These are phyloP conservation scores for Melanchra persicariae DNA, from an alignment of 2,888 invertebrate genomes.

Conservation along the genomic window DNA sequence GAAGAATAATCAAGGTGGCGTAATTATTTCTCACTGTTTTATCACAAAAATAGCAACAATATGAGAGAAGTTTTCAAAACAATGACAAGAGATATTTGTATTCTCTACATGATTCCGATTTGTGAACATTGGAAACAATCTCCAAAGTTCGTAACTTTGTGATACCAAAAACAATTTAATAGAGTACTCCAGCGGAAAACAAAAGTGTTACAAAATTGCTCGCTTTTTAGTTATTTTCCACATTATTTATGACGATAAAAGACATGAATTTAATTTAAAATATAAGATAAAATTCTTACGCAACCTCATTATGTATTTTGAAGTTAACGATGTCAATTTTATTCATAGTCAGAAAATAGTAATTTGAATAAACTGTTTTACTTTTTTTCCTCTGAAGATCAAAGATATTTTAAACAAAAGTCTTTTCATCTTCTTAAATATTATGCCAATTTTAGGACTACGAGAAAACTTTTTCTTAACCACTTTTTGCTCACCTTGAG, in stretches of 20 bases:
- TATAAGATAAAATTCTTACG: not conserved
- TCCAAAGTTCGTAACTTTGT: slow-evolving; percentile 51
- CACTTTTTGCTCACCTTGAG: slow-evolving; percentile 6
- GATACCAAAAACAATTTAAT: slow-evolving; percentile 57
- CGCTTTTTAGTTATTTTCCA: not conserved
- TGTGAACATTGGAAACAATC: slow-evolving; percentile 44
- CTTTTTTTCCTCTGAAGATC: slow-evolving; percentile 24
- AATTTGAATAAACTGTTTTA: slow-evolving; percentile 42
- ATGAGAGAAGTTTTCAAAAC: slow-evolving; percentile 25
- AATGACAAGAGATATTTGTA: slow-evolving; percentile 37
- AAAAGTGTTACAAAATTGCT: slow-evolving; percentile 17
- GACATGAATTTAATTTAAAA: not conserved
- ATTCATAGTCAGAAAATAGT: slow-evolving; percentile 3
- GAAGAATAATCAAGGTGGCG: not conserved
- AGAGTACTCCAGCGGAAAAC: slow-evolving; percentile 37
- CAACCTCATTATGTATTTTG: slow-evolving; percentile 6
- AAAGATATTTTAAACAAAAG: slow-evolving; percentile 26
- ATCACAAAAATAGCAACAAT: not conserved
- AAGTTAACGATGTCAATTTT: slow-evolving; percentile 22
- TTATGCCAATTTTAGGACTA: not conserved
- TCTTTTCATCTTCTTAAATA: slow-evolving; percentile 15
- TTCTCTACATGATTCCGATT: slow-evolving; percentile 34
- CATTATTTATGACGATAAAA: not conserved
- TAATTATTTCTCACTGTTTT: slow-evolving; percentile 4
- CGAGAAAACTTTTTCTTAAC: not conserved